Base-by-base conservation (phyloP, 2,113 vertebrate genomes). In the Montifringilla adamsi region DNA sequence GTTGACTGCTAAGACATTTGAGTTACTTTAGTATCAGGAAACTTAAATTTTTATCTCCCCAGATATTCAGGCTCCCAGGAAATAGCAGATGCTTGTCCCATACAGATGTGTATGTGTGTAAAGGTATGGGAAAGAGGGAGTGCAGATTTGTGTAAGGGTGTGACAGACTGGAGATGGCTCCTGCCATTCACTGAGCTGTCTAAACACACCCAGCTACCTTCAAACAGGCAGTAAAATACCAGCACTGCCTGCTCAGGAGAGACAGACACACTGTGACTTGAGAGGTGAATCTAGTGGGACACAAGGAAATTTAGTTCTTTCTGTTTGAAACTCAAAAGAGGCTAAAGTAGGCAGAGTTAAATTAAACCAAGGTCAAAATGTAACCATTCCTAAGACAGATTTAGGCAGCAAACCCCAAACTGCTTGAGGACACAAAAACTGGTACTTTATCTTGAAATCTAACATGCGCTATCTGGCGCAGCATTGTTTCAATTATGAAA, bases 401-500 rank as follows among this genome's bases (percentile, higher is more conserved):
- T 50, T 90, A 89, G 84, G 70, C 44, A 75, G 58, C 50, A 83
- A 82, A 49, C 12, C 46, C 31, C 90, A 46, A 23, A 89, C 24
- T 66, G 85, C 87, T 89, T 15, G 19, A 52, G 82, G 84, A 87
- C 87, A 81, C 60, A 77, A 73, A 93, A 90, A 3, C 56, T 62
- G 70, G 64, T 87, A 46, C 73, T 94, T 95, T 74, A 95, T 94
- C 87, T 70, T 56, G 14, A 80, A 74, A 90, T 84, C 91, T 93
- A 96, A 92, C 92, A 83, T 35, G 88, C 21, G 2, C 75, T 92
- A 73, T 94, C 95, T 94, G 95, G 89, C 93, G 82, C 7, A 47
- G 87, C 69, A 93, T 95, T 96, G 89, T 96, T 97, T 97, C 93
- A 95, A 94, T 96, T 96, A 97, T 87, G 73, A 94, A 97, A 94